Evolutionary conservation across 2,113 vertebrate genomes (phyloP).

Genomic region (Cephalopterus ornatus): DNA sequence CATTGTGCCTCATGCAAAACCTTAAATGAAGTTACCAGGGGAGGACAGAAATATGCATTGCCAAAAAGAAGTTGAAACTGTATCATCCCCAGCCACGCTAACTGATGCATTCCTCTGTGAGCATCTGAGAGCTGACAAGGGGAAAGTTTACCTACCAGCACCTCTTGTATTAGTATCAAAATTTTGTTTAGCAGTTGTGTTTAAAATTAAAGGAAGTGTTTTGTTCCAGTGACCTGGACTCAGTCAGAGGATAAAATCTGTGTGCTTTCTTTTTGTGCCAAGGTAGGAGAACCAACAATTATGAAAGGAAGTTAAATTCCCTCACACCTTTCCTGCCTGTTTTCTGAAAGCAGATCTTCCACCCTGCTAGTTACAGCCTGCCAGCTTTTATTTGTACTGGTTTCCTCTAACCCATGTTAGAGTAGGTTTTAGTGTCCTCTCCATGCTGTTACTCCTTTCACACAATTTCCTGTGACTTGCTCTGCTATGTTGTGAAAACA

Average conservation of each 20-base stretch:
- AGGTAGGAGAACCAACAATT: constrained; percentile 34
- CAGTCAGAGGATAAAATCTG: background rate
- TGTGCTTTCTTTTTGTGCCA: constrained; percentile 20
- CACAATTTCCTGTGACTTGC: background rate
- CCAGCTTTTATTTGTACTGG: background rate
- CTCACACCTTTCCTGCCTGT: constrained; percentile 56
- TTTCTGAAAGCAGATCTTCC: constrained; percentile 38
- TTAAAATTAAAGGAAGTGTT: constrained; percentile 42
- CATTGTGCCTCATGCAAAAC: background rate
- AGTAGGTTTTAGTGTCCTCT: background rate
- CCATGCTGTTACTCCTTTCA: background rate
- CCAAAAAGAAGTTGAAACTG: background rate
- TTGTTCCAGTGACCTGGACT: constrained; percentile 23
- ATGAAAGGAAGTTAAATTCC: constrained; percentile 38
- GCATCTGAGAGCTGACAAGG: background rate
- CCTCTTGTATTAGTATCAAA: background rate
- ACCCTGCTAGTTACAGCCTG: background rate
- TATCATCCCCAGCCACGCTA: background rate
- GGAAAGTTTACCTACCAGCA: background rate
- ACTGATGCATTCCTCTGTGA: background rate
- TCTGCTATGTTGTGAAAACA: background rate
- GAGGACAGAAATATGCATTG: background rate
- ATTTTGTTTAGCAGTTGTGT: background rate
- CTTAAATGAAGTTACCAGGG: background rate
- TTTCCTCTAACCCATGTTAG: background rate